Percentiles rank a stretch among this genome's conserved stretches.
Conservation (phyloP, 2,888 invertebrate genomes). For the Monopis laevigella region DNA sequence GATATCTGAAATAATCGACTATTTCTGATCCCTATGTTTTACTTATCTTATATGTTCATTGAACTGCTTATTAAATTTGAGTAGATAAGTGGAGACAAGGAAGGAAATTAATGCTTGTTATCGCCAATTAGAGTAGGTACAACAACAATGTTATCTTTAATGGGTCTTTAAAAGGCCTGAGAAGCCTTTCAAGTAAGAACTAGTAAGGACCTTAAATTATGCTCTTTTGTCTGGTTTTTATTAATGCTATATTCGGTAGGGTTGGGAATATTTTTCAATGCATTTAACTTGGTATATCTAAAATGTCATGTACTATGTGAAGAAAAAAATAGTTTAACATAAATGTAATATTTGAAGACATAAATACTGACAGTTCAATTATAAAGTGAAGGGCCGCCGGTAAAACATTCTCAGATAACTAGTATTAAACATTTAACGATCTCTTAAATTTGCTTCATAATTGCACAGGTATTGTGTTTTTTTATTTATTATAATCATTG, state of each 20-base stretch:
- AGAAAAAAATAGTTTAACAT: too few species aligned
- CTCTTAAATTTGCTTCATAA: slow-evolving; percentile 2
- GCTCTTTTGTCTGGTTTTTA: too few species aligned
- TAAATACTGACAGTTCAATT: slow-evolving; percentile 29
- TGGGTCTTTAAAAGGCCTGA: background rate
- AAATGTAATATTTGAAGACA: background rate
- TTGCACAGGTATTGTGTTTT: too few species aligned
- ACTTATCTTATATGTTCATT: slow-evolving; percentile 13
- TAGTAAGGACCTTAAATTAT: too few species aligned
- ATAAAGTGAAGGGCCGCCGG: slow-evolving; percentile 23
- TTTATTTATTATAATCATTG: too few species aligned
- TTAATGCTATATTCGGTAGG: too few species aligned
- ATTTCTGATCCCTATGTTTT: slow-evolving; percentile 35
- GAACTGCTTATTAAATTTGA: slow-evolving; percentile 13
- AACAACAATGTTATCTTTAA: slow-evolving; percentile 8
- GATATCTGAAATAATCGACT: slow-evolving; percentile 56
- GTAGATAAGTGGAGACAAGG: slow-evolving; percentile 10
- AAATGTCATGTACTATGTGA: too few species aligned
- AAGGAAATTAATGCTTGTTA: slow-evolving; percentile 3
- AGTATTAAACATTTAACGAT: slow-evolving; percentile 1
- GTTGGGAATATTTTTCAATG: too few species aligned
- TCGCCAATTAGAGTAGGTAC: slow-evolving; percentile 5
- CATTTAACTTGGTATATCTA: too few species aligned
- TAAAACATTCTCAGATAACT: slow-evolving; percentile 4
- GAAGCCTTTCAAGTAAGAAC: too few species aligned